phyloP scores from a whole-genome alignment of 2,113 vertebrate genomes.

The Solea senegalensis region DNA sequence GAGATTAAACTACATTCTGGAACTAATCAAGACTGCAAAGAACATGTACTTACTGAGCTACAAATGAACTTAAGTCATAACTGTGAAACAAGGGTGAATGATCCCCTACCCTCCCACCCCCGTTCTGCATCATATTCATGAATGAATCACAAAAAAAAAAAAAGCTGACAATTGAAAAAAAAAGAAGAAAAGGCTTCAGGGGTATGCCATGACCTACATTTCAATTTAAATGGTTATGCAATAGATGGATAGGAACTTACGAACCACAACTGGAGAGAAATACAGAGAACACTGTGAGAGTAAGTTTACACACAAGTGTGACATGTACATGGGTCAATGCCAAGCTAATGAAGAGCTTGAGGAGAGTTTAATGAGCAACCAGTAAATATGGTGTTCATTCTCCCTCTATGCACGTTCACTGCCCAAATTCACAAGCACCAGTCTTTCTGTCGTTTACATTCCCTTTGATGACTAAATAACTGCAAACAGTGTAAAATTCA shows the following conservation, averaged over 20 bases:
- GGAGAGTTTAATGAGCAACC: conserved; percentile 47
- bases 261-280: conserved; percentile 9
- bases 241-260: conserved; percentile 5
- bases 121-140: not conserved
- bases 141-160: conserved; percentile 12
- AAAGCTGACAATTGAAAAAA: too few relatives aligned
- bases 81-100: not conserved
- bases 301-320: not conserved
- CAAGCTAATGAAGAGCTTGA: conserved; percentile 13
- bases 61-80: not conserved
- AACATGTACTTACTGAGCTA: not conserved
- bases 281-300: not conserved
- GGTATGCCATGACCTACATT: conserved; percentile 52
- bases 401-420: conserved; percentile 8
- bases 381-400: conserved; percentile 10
- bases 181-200: not conserved
- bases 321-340: not conserved
- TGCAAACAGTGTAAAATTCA: not conserved
- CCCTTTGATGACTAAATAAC: not conserved
- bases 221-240: conserved; percentile 24
- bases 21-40: not conserved
- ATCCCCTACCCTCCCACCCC: not conserved
- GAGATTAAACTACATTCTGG: not conserved
- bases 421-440: conserved; percentile 16
- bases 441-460: not conserved